Conservation (phyloP, 2,888 invertebrate genomes). For the Andrena marginata region DNA sequence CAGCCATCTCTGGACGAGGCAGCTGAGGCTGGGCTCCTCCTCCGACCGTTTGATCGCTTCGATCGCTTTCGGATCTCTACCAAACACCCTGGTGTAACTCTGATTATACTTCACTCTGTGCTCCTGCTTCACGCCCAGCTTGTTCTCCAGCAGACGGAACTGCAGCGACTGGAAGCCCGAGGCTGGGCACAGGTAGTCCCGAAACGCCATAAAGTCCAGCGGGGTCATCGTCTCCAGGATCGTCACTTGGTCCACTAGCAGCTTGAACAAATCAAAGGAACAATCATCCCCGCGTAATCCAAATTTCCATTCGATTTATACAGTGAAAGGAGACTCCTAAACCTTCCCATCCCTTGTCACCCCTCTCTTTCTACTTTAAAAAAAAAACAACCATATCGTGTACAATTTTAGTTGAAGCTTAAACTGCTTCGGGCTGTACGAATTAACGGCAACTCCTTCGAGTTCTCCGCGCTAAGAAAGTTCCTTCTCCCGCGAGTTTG, state of each 20-base stretch:
- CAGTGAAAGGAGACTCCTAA: too few relatives aligned
- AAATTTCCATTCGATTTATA: too few relatives aligned
- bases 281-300: neutral
- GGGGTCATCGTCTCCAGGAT: conserved; percentile 99
- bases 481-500: neutral
- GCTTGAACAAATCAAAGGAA: conserved; percentile 85
- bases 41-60: conserved; percentile 89
- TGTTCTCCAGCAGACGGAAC: conserved; percentile 98
- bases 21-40: conserved; percentile 93
- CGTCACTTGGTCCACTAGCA: conserved; percentile 98
- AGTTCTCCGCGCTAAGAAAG: neutral
- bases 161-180: conserved; percentile 99
- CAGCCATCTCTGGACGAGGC: conserved; percentile 96
- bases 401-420: too few relatives aligned
- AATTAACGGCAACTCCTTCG: neutral
- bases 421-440: too few relatives aligned
- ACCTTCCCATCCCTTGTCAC: too few relatives aligned
- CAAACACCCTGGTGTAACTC: conserved; percentile 95
- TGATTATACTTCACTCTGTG: conserved; percentile 97
- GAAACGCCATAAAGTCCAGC: conserved; percentile 98
- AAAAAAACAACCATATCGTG: too few relatives aligned
- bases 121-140: conserved; percentile 92
- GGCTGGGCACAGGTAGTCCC: conserved; percentile 96
- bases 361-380: too few relatives aligned
- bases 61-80: conserved; percentile 89